phyloP scores from a whole-genome alignment of 2,888 invertebrate genomes.

The Schizaphis graminum region DNA sequence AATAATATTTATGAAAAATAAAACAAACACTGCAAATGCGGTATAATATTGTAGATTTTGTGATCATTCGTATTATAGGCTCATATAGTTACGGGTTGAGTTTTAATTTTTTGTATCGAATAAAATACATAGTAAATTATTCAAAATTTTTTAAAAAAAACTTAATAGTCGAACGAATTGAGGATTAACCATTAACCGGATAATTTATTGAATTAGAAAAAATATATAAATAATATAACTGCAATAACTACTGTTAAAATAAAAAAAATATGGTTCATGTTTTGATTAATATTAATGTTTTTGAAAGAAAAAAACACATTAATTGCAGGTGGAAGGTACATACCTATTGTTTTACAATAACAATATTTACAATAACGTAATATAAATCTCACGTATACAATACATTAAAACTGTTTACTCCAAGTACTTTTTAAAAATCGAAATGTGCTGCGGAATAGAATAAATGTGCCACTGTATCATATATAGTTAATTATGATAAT shows the following conservation, averaged over 20 bases:
- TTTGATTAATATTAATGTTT: background rate
- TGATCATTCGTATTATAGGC: background rate
- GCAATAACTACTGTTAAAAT: background rate
- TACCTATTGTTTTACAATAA: background rate
- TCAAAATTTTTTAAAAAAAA: background rate
- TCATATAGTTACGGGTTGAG: background rate
- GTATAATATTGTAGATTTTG: background rate
- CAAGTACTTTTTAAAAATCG: background rate
- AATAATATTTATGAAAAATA: slow-evolving; percentile 4
- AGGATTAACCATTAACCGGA: background rate
- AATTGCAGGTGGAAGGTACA: background rate
- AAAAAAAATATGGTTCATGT: background rate
- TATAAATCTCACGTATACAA: background rate
- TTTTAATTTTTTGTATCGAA: background rate
- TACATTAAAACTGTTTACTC: background rate
- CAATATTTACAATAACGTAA: background rate
- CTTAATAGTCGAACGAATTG: background rate
- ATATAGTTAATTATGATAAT: background rate
- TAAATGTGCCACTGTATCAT: background rate
- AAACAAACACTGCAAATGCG: background rate
- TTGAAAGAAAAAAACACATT: background rate
- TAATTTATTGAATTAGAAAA: slow-evolving; percentile 5
- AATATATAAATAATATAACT: background rate
- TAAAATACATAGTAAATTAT: background rate
- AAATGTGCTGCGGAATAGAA: too few species aligned